Evolutionary conservation across 2,888 invertebrate genomes (phyloP), one percentile per base, ranked within the genome.

Genomic region (Andrena haemorrhoa): DNA sequence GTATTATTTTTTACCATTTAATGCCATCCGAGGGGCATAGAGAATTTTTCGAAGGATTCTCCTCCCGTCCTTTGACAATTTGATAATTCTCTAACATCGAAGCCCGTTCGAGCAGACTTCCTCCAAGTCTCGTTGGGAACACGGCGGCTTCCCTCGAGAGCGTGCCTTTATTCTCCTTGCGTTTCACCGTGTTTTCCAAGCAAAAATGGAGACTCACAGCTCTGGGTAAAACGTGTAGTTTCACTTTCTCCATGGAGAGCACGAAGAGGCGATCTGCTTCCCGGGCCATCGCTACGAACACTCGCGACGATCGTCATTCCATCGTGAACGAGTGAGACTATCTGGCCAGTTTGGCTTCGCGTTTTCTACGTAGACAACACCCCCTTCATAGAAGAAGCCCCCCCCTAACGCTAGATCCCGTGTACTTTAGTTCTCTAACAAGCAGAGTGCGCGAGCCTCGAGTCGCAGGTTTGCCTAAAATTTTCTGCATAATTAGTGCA

Each of bases 161-260:
- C 71, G 83, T 85, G 86, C 86, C 86, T 87, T 89, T 69, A 49
- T 75, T 75, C 53, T 26, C 79, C 35, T 68, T 61, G 26, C 72
- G 71, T 82, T 61, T 12, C 56, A 7, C 20, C 20, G 20, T 65
- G 41, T 20, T n/a, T 35, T 12, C 35, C 20, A 20, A 41, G 16
- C 12, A 23, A 33, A 16, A 58, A 2, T 41, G 26, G 35, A 58
- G 65, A 63, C 53, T 33, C 53, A 29, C 10, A 33, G 23, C 7
- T 51, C 10, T 5, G 41, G 41, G 41, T 16, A 41, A 41, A 41
- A 41, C 12, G 4, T 41, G 41, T 16, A 41, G 16, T n/a, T n/a
- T n/a, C 20, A n/a, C 23, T 77, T 66, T 77, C 65, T 77, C 65
- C 65, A 49, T 53, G 3, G 29, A 47, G 41, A 41, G 41, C 16